phyloP scores from a whole-genome alignment of 2,113 vertebrate species.

The Nycticebus coucang region DNA sequence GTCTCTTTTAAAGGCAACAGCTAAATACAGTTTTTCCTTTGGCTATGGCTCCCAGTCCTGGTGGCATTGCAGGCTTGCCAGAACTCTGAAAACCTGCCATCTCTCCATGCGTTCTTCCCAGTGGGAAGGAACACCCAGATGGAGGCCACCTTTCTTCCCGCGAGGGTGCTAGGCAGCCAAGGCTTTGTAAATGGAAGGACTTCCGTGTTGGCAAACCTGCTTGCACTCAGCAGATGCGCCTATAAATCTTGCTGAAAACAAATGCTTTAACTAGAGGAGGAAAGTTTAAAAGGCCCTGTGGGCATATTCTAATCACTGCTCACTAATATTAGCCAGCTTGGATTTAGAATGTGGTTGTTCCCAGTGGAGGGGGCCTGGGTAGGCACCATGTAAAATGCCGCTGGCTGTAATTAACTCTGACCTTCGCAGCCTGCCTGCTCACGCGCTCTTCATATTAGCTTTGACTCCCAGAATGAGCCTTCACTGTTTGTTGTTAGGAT shows the following conservation, averaged over 20 bases:
- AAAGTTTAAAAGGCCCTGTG: constrained; percentile 85
- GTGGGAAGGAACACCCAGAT: background rate
- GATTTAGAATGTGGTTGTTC: constrained; percentile 76
- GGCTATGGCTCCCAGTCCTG: background rate
- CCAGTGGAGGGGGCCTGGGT: constrained; percentile 80
- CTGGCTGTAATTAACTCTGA: constrained; percentile 86
- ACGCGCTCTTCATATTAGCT: constrained; percentile 25
- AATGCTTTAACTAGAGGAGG: constrained; percentile 82
- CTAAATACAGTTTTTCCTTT: accelerated
- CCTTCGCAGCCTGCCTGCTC: constrained; percentile 80
- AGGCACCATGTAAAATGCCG: constrained; percentile 72
- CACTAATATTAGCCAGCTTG: constrained; percentile 81
- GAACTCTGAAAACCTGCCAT: background rate
- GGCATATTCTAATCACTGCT: constrained; percentile 85
- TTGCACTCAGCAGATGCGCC: constrained; percentile 75
- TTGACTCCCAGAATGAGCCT: constrained; percentile 40
- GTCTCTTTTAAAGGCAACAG: background rate
- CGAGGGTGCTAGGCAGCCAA: background rate
- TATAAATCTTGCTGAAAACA: constrained; percentile 85
- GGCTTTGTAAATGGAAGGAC: constrained; percentile 53
- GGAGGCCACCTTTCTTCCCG: background rate
- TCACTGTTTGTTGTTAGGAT: background rate
- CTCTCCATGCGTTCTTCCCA: background rate
- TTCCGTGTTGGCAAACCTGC: constrained; percentile 74
- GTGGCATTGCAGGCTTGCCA: background rate